Conservation (phyloP, 2,888 invertebrate genomes). For the Aphodius sticticus region DNA sequence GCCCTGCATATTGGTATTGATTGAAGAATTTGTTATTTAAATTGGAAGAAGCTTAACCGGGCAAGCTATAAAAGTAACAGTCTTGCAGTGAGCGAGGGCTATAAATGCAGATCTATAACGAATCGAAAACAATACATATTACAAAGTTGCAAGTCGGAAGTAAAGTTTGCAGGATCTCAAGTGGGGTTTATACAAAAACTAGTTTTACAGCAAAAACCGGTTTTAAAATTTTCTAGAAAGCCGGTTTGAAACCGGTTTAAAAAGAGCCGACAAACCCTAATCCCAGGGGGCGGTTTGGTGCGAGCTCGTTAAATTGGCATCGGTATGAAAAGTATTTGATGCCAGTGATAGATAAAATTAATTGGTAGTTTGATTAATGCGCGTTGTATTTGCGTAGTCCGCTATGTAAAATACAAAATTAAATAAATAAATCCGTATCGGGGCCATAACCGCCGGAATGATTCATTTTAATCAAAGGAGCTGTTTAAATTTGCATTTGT, state of each 20-base stretch:
- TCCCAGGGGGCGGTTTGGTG: neutral
- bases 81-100: neutral
- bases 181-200: no score
- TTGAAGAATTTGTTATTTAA: neutral
- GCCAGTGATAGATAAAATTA: neutral
- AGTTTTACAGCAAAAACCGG: no score
- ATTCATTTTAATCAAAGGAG: constrained; percentile 25
- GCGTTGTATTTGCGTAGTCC: neutral
- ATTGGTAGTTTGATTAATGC: neutral
- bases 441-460: neutral
- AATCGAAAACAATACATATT: neutral
- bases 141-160: neutral
- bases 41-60: neutral
- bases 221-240: no score
- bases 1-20: neutral
- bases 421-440: neutral
- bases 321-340: neutral
- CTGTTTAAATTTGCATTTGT: constrained; percentile 19
- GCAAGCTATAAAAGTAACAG: neutral
- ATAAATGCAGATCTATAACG: neutral
- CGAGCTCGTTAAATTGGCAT: neutral
- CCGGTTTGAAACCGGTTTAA: no score
- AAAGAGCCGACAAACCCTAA: neutral
- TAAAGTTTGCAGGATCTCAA: no score
- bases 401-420: neutral